A percentile compares a stretch with the other conserved stretches of the same genome.
phyloP scores from a whole-genome alignment of 2,888 invertebrate genomes.

The Odontothrips loti region DNA sequence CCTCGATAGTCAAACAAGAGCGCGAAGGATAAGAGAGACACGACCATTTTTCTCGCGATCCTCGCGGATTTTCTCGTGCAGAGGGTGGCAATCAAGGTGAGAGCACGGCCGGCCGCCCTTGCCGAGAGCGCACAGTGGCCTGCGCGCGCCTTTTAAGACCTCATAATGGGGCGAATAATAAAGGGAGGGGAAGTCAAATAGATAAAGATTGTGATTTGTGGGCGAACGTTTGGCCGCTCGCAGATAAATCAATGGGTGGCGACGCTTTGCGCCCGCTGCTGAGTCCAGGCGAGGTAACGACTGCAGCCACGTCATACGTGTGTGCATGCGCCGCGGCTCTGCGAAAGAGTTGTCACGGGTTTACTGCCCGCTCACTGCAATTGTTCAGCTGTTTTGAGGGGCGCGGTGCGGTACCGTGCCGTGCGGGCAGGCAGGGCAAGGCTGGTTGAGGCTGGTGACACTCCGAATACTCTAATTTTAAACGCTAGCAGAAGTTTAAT shows the following conservation, averaged over 20 bases:
- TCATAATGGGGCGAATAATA: conserved; percentile 5
- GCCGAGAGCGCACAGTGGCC: neutral
- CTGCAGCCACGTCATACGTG: no score
- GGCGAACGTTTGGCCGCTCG: neutral
- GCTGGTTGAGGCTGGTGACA: no score
- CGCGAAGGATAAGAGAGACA: no score
- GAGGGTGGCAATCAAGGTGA: neutral
- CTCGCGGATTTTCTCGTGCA: no score
- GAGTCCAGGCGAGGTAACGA: neutral
- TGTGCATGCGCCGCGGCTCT: neutral
- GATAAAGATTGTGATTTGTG: conserved; percentile 6
- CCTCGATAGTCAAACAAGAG: no score
- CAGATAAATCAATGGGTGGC: neutral
- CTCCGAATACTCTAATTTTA: no score
- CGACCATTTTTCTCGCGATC: no score
- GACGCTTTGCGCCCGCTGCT: neutral
- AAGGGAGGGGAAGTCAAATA: conserved; percentile 2
- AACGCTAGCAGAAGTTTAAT: no score
- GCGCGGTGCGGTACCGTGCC: no score
- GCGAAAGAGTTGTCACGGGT: conserved; percentile 6
- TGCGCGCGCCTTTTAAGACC: neutral
- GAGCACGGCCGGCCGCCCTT: neutral
- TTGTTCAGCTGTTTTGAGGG: neutral
- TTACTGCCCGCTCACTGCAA: neutral
- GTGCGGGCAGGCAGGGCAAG: no score